A percentile compares a stretch with the other conserved stretches of the same genome.
Evolutionary conservation across 2,888 invertebrate species (phyloP).

Genomic region (Eucriotettix oculatus): DNA sequence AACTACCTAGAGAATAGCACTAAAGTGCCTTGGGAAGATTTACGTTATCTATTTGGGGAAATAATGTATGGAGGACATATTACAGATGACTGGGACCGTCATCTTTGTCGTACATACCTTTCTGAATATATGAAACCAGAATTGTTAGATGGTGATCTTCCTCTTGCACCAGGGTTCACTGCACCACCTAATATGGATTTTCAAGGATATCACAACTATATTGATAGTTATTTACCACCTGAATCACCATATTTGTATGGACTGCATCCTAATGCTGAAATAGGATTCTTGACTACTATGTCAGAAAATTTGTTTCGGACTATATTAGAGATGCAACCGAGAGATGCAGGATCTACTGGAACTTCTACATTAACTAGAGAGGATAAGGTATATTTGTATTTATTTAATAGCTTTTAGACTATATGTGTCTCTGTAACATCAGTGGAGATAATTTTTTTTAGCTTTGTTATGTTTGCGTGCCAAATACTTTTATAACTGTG

Average conservation of each 20-base stretch:
- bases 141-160: slow-evolving; percentile 46
- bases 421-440: no score
- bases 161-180: slow-evolving; percentile 67
- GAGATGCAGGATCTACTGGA: slow-evolving; percentile 55
- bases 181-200: slow-evolving; percentile 82
- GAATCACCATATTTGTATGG: slow-evolving; percentile 86
- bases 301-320: slow-evolving; percentile 72
- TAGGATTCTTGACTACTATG: slow-evolving; percentile 76
- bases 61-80: slow-evolving; percentile 98
- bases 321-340: slow-evolving; percentile 79
- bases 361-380: slow-evolving; percentile 59
- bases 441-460: no score
- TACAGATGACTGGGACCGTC: slow-evolving; percentile 89
- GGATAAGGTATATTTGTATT: slow-evolving; percentile 45
- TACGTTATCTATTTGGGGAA: slow-evolving; percentile 86
- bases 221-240: slow-evolving; percentile 69
- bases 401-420: no score
- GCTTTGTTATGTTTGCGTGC: no score
- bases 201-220: slow-evolving; percentile 68
- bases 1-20: slow-evolving; percentile 82
- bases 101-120: slow-evolving; percentile 71
- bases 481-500: no score
- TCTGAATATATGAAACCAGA: slow-evolving; percentile 76
- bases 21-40: slow-evolving; percentile 85
- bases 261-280: slow-evolving; percentile 87